A percentile compares a stretch with the other conserved stretches of the same genome.
These are phyloP conservation scores for Pseudochirops corinnae DNA, from an alignment of 2,797 vertebrate species.

Conservation along the genomic window DNA sequence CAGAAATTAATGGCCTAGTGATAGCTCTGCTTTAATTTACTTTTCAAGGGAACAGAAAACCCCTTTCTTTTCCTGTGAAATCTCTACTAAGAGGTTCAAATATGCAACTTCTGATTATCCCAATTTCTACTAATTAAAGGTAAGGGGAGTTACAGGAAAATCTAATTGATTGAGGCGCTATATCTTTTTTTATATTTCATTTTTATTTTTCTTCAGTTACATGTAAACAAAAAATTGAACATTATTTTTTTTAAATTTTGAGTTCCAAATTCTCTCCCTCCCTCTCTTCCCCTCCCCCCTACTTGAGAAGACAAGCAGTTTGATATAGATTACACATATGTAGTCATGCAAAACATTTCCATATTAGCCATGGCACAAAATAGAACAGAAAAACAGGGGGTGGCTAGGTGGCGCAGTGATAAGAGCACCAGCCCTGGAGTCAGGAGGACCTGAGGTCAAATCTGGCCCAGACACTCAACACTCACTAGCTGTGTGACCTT, in stretches of 20 bases:
- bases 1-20: constrained; percentile 28
- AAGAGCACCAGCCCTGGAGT: no score
- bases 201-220: not conserved
- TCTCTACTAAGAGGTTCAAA: not conserved
- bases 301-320: not conserved
- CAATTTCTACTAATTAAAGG: constrained; percentile 30
- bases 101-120: constrained; percentile 21
- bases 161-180: not conserved
- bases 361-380: not conserved
- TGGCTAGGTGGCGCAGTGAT: no score
- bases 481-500: no score
- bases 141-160: constrained; percentile 10
- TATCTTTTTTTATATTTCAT: constrained; percentile 33
- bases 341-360: not conserved
- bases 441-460: no score
- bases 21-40: constrained; percentile 7
- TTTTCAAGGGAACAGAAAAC: constrained; percentile 41
- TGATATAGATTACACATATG: not conserved
- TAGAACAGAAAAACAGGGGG: not conserved
- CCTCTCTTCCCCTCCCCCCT: not conserved
- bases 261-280: not conserved
- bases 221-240: not conserved
- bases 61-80: not conserved
- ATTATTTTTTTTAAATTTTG: not conserved
- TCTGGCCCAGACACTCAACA: no score